Evolutionary conservation across 2,113 vertebrate species (phyloP).

Genomic region (Notechis scutatus): DNA sequence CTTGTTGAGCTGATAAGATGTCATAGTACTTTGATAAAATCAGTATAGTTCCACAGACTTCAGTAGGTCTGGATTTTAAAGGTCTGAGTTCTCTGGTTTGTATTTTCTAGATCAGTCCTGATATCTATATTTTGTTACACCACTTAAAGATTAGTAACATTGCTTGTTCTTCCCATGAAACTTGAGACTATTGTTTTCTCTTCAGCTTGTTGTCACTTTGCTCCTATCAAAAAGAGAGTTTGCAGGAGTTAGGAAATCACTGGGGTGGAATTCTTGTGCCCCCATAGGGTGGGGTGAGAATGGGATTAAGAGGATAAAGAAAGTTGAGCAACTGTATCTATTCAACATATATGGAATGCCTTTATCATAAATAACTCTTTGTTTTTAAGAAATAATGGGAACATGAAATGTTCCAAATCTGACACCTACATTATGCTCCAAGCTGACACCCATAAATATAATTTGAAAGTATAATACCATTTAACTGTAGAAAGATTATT

Average conservation of each 20-base stretch:
- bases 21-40: background rate
- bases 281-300: conserved; percentile 11
- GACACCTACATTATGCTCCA: conserved; percentile 17
- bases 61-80: background rate
- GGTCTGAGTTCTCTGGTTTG: background rate
- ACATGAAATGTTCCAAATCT: conserved; percentile 18
- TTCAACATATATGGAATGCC: background rate
- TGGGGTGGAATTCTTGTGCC: conserved; percentile 5
- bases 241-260: background rate
- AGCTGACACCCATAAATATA: conserved; percentile 21
- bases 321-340: conserved; percentile 16
- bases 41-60: background rate
- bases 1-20: background rate
- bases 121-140: conserved; percentile 14
- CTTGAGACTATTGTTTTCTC: background rate
- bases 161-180: conserved; percentile 27
- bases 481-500: conserved; percentile 24
- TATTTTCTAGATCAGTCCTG: background rate
- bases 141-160: conserved; percentile 24
- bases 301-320: conserved; percentile 12
- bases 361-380: background rate
- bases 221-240: conserved; percentile 8
- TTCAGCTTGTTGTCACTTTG: conserved; percentile 16
- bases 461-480: conserved; percentile 4
- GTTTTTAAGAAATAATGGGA: conserved; percentile 31